Evolutionary conservation across 2,113 vertebrate species (phyloP).

Genomic region (Cavia porcellus): DNA sequence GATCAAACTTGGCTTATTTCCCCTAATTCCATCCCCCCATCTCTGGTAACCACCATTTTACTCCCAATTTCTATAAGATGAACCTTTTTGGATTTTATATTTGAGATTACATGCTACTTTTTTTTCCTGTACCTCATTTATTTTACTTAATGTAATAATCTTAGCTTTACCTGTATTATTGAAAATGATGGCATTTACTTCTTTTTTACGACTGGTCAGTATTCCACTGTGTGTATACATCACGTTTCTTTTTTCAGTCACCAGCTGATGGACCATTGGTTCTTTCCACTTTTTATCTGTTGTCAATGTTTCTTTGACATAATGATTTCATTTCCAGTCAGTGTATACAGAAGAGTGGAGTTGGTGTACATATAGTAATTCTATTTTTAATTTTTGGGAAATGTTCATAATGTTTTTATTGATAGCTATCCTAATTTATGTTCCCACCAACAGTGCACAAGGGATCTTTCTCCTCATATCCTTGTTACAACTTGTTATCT

Average conservation of each 20-base stretch:
- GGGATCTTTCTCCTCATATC: not conserved
- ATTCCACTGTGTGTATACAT: not conserved
- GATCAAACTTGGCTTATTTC: not conserved
- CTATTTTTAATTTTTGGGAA: not conserved
- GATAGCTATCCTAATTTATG: not conserved
- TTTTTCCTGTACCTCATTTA: not conserved
- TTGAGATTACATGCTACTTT: not conserved
- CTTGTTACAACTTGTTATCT: not conserved
- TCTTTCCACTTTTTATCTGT: not conserved
- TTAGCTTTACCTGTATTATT: not conserved
- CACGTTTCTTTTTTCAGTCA: not conserved
- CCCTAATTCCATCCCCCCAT: accelerated
- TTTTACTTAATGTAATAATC: not conserved
- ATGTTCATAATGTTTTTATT: not conserved
- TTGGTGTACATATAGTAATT: not conserved
- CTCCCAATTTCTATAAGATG: not conserved
- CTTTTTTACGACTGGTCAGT: not conserved
- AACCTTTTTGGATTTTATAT: not conserved
- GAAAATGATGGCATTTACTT: not conserved
- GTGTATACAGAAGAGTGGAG: not conserved
- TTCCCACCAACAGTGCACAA: not conserved
- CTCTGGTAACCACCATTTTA: not conserved
- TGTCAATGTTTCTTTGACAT: not conserved
- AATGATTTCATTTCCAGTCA: not conserved
- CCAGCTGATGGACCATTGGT: not conserved